Base-by-base conservation (phyloP, 1,140 invertebrate species). In the Drosophila paulistorum region DNA sequence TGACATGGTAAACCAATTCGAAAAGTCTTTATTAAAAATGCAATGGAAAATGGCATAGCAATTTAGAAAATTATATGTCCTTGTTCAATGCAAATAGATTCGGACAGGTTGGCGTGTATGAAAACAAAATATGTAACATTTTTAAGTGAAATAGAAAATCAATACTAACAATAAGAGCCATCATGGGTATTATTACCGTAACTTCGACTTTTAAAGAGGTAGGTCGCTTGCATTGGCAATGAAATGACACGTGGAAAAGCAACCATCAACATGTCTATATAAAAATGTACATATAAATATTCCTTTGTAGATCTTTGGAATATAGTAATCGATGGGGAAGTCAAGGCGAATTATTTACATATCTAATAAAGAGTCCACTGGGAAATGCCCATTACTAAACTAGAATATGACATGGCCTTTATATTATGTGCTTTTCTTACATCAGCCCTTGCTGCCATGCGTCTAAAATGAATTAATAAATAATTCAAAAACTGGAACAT, bases 11-110 rank as follows among this genome's bases (percentile, higher is more conserved):
- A 51, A 51, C 17, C 45, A 20, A 20, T 51, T 51, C 17, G 45
- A 23, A 14, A 11, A 20, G 45, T 51, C 11, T 33, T 45, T 51
- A 26, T 60, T 64, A 20, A 39, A 51, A 11, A 23, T 58, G 33
- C 72, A 58, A 37, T 30, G 55, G 60, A 33, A 71, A 54, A 48
- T 61, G 14, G 65, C 73, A 77, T 58, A 54, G 64, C 68, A 64
- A 85, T 78, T 86, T 71, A 14, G 42, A 45, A 85, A 86, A 86
- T 86, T 78, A 81, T 65, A 60, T 63, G 41, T 65, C n/a, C 41
- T 11, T 62, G 13, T 51, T 51, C 10, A 55, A 45, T 48, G 55
- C 45, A 65, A 68, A 66, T 5, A 55, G 42, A 23, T 37, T 37
- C 14, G 14, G 17, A n/a, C 45, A 54, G 17, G 45, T 23, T 51